phyloP scores from a whole-genome alignment of 2,888 invertebrate species.

The Enchytraeus crypticus region DNA sequence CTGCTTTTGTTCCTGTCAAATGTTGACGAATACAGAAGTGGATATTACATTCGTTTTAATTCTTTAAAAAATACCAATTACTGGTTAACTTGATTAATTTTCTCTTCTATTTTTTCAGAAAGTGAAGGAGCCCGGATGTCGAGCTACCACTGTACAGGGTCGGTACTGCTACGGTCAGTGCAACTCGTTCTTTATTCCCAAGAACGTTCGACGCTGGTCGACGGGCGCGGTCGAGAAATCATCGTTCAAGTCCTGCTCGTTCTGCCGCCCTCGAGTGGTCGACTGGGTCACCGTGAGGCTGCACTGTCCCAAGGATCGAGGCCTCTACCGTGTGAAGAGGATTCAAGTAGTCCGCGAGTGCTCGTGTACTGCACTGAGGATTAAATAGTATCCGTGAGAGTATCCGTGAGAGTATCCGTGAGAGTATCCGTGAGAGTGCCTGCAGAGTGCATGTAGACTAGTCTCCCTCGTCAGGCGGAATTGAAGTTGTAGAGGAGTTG shows the following conservation, averaged over 20 bases:
- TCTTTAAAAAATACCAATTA: too few species aligned
- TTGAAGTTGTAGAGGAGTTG: too few species aligned
- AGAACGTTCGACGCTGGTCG: constrained; percentile 30
- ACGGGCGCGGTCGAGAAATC: constrained; percentile 27
- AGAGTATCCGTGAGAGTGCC: too few species aligned
- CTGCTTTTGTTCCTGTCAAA: too few species aligned
- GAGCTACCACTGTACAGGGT: constrained; percentile 59
- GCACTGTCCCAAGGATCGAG: constrained; percentile 58
- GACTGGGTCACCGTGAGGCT: constrained; percentile 61
- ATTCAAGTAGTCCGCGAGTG: constrained; percentile 64
- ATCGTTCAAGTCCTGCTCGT: constrained; percentile 64
- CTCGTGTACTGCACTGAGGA: constrained; percentile 59
- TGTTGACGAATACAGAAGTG: too few species aligned
- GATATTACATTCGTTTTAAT: too few species aligned
- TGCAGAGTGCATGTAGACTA: too few species aligned
- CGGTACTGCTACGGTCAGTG: constrained; percentile 73
- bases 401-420: too few species aligned
- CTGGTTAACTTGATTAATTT: too few species aligned
- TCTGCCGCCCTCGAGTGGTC: constrained; percentile 62
- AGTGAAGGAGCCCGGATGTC: constrained; percentile 66
- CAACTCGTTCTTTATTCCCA: constrained; percentile 69
- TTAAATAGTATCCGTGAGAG: too few species aligned
- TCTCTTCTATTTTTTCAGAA: too few species aligned
- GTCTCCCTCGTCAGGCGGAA: too few species aligned
- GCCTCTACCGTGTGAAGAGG: constrained; percentile 58